Evolutionary conservation across 2,888 invertebrate genomes (phyloP), one percentile per base, ranked within the genome.

Genomic region (Embidobia sp.): DNA sequence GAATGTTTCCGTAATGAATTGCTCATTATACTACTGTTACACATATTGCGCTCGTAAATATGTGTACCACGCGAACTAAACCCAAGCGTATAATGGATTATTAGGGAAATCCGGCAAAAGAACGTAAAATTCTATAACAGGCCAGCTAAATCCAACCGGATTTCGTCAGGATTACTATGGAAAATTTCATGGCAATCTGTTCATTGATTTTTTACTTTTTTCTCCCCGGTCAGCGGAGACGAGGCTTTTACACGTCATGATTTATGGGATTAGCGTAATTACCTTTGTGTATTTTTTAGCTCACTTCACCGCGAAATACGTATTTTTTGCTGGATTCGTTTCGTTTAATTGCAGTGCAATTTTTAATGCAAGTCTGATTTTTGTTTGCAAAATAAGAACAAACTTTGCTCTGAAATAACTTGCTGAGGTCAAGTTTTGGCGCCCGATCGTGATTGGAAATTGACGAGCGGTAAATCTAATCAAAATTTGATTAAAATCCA

Each of bases 81-180:
- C 7, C 64, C 61, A 8, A 16, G 69, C 46, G 55, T 57, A 57
- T 69, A 63, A 63, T 57, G 69, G 67, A 69, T 75, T 75, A 63
- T 75, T 75, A 75, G 55, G 63, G 13, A 63, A 63, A 75, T 75
- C 75, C 75, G 13, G 49, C 75, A 69, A 75, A 75, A 75, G 67
- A 75, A 75, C 69, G 57, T 51, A 49, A 76, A 76, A 76, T 70
- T 76, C 76, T 70, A 76, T 76, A 76, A 64, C 57, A 70, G 49
- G 10, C 11, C 27, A 15, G 40, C 37, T 33, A 64, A 76, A 76
- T 40, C 70, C 70, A 13, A 6, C 15, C n/a, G 70, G 76, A 64
- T 76, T 69, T 63, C 55, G 19, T 57, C 42, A 49, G 75, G 75
- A 69, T 76, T 76, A 76, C 57, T 18, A 70, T 76, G 64, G 75